Conservation (phyloP, 2,113 vertebrate genomes). For the Chloroceryle aenea region DNA sequence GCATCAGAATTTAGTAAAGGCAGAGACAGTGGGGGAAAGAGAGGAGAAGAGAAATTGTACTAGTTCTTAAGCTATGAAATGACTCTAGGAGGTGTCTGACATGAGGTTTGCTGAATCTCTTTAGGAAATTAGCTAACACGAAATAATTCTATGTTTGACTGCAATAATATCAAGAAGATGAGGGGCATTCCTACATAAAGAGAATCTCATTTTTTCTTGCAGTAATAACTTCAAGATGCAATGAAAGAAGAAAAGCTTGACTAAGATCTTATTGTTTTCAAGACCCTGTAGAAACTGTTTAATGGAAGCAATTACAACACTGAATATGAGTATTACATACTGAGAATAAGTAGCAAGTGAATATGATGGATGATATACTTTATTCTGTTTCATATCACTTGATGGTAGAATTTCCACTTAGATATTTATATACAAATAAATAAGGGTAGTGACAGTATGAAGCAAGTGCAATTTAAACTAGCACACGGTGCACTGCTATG, state of each 20-base stretch:
- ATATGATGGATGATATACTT: slow-evolving; percentile 47
- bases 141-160: slow-evolving; percentile 61
- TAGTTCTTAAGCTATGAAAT: neutral
- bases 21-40: neutral
- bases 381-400: slow-evolving; percentile 22
- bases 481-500: neutral
- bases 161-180: slow-evolving; percentile 55
- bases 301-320: slow-evolving; percentile 56
- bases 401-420: slow-evolving; percentile 16
- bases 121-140: slow-evolving; percentile 49
- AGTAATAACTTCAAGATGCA: slow-evolving; percentile 54
- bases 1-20: neutral
- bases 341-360: slow-evolving; percentile 59
- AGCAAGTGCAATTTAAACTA: slow-evolving; percentile 18
- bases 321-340: slow-evolving; percentile 37
- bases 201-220: slow-evolving; percentile 44
- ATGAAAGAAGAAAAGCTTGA: slow-evolving; percentile 56
- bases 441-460: neutral
- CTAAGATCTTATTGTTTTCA: slow-evolving; percentile 52
- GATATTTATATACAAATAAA: slow-evolving; percentile 52
- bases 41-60: neutral
- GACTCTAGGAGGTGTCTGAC: neutral
- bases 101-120: slow-evolving; percentile 30
- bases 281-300: slow-evolving; percentile 44
- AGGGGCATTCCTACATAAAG: slow-evolving; percentile 37